phyloP scores from a whole-genome alignment of 2,797 vertebrate species.

The Rhyacichthys aspro region DNA sequence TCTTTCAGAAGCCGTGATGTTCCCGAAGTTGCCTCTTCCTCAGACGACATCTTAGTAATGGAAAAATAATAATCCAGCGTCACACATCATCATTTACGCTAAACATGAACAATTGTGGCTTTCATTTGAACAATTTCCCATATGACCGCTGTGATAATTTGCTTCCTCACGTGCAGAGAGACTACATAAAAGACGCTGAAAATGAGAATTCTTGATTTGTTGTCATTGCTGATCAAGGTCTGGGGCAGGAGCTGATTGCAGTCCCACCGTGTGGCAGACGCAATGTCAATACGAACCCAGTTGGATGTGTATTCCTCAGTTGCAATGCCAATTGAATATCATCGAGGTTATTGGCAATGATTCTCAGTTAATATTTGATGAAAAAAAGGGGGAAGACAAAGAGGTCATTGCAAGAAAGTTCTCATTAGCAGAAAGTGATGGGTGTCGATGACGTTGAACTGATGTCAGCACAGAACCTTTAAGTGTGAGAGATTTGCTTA shows the following conservation, averaged over 20 bases:
- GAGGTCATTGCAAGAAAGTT: slow-evolving; percentile 45
- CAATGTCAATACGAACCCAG: slow-evolving; percentile 60
- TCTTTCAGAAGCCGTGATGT: slow-evolving; percentile 14
- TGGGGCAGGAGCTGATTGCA: slow-evolving; percentile 33
- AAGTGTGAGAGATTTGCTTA: too few species aligned
- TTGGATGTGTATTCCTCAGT: slow-evolving; percentile 58
- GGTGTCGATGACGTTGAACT: slow-evolving; percentile 15
- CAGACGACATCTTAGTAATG: slow-evolving; percentile 33
- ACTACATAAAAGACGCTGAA: slow-evolving; percentile 28
- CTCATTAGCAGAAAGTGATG: slow-evolving; percentile 39
- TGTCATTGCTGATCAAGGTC: slow-evolving; percentile 64
- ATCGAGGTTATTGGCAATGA: slow-evolving; percentile 61
- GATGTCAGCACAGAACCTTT: too few species aligned
- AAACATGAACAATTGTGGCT: slow-evolving; percentile 34
- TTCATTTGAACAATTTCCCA: slow-evolving; percentile 39
- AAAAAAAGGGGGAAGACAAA: slow-evolving; percentile 22
- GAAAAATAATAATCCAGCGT: slow-evolving; percentile 39
- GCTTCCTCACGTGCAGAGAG: slow-evolving; percentile 14
- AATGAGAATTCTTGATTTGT: slow-evolving; percentile 65
- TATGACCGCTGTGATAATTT: slow-evolving; percentile 20
- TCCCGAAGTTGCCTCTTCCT: slow-evolving; percentile 30
- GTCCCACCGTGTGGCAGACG: slow-evolving; percentile 47
- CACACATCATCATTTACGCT: slow-evolving; percentile 42
- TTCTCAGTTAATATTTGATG: slow-evolving; percentile 60
- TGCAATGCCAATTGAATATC: slow-evolving; percentile 56